A percentile compares a stretch with the other conserved stretches of the same genome.
These are phyloP conservation scores for Alosa sapidissima DNA, from an alignment of 2,797 vertebrate species.

Conservation along the genomic window DNA sequence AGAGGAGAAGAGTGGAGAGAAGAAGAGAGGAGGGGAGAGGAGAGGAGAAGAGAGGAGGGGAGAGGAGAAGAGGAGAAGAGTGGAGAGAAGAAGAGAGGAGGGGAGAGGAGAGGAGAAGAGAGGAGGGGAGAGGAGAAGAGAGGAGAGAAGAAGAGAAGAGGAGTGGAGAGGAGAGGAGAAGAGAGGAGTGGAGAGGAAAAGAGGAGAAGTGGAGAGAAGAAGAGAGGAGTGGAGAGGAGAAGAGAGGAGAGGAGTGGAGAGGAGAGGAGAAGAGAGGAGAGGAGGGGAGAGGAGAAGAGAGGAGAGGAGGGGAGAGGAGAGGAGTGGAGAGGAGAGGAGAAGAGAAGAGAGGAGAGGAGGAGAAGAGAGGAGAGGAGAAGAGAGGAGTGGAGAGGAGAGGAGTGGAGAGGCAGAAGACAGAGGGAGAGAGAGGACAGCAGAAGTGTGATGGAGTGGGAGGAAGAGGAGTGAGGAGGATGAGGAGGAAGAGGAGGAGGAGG, in stretches of 20 bases:
- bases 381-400: background rate
- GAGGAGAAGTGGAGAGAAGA: no score
- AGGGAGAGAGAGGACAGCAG: slow-evolving; percentile 25
- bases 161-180: background rate
- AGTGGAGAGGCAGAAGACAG: background rate
- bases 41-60: slow-evolving; percentile 17
- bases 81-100: background rate
- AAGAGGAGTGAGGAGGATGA: slow-evolving; percentile 2
- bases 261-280: no score
- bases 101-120: background rate
- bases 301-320: no score
- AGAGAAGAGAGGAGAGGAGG: background rate
- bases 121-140: background rate
- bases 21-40: slow-evolving; percentile 17
- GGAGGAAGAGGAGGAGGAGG: background rate
- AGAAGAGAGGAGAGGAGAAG: background rate
- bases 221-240: no score
- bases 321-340: no score
- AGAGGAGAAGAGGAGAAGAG: slow-evolving; percentile 28
- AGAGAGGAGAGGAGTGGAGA: no score
- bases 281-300: no score
- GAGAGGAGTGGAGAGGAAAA: background rate
- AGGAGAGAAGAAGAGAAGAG: background rate
- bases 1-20: background rate
- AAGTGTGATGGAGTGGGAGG: slow-evolving; percentile 33